phyloP scores from a whole-genome alignment of 2,888 invertebrate genomes.

The Papilio elwesi region DNA sequence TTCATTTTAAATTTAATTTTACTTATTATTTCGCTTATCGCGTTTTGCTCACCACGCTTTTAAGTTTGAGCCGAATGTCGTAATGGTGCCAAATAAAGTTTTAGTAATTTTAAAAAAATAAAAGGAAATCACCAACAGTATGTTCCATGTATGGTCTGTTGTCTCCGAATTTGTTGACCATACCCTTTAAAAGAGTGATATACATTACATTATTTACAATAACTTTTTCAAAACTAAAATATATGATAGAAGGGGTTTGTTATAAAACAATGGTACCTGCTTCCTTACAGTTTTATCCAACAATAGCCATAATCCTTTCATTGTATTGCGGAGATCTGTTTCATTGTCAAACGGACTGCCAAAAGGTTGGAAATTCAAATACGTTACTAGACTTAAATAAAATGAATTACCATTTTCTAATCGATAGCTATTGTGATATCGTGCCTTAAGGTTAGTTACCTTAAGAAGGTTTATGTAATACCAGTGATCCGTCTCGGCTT shows the following conservation, averaged over 20 bases:
- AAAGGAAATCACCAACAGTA: too few relatives aligned
- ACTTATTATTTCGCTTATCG: not conserved
- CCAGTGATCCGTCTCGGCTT: too few relatives aligned
- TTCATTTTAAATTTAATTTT: not conserved
- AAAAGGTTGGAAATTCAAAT: not conserved
- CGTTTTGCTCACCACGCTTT: too few relatives aligned
- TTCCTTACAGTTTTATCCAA: not conserved
- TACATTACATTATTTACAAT: not conserved
- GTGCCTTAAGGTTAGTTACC: too few relatives aligned
- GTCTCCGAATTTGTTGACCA: too few relatives aligned
- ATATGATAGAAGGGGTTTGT: not conserved
- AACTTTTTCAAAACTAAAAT: not conserved
- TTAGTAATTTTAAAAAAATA: too few relatives aligned
- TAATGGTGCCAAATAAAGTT: too few relatives aligned
- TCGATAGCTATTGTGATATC: not conserved
- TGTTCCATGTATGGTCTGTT: too few relatives aligned
- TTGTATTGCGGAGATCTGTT: not conserved
- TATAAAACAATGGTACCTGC: not conserved
- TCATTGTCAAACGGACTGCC: not conserved
- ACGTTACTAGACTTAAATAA: too few relatives aligned
- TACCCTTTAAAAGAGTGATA: not conserved
- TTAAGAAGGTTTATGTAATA: too few relatives aligned
- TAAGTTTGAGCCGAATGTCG: too few relatives aligned
- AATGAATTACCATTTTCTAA: not conserved
- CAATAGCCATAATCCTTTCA: not conserved